A percentile compares a stretch with the other conserved stretches of the same genome.
Conservation (phyloP, 2,888 invertebrate species). For the Sipha maydis region DNA sequence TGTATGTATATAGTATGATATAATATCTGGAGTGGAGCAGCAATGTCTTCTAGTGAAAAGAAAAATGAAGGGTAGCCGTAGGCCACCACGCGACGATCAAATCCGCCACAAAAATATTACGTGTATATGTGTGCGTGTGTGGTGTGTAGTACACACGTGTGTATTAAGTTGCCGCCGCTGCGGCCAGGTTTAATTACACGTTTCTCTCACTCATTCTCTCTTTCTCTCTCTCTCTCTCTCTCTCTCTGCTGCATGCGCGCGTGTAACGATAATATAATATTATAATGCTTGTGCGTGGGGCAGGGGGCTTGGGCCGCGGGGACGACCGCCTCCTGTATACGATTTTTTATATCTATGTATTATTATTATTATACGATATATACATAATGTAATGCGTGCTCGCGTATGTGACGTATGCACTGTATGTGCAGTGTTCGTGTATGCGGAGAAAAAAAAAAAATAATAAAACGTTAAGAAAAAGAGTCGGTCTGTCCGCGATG, state of each 20-base stretch:
- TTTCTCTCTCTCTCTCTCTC: neutral
- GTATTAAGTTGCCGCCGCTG: neutral
- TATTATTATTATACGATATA: neutral
- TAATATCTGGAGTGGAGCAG: neutral
- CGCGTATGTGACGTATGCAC: too few relatives aligned
- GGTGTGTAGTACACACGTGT: neutral
- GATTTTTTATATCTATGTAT: neutral
- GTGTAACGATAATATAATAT: neutral
- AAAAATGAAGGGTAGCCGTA: slow-evolving; percentile 40
- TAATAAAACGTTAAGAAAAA: slow-evolving; percentile 8
- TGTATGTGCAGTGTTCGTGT: neutral
- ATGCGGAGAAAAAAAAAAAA: neutral
- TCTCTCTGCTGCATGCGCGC: neutral
- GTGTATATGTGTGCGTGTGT: neutral
- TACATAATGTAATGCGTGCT: neutral
- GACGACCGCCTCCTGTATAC: slow-evolving; percentile 36
- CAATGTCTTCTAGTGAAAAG: slow-evolving; percentile 19
- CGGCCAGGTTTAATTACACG: slow-evolving; percentile 57
- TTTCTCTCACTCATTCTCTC: neutral
- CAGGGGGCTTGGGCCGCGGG: slow-evolving; percentile 8
- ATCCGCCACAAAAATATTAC: slow-evolving; percentile 5
- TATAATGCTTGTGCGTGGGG: neutral
- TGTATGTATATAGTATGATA: neutral
- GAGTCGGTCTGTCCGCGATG: neutral
- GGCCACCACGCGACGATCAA: slow-evolving; percentile 15